Conservation (phyloP, 1,140 invertebrate genomes). For the Trachelipus rathkii region DNA sequence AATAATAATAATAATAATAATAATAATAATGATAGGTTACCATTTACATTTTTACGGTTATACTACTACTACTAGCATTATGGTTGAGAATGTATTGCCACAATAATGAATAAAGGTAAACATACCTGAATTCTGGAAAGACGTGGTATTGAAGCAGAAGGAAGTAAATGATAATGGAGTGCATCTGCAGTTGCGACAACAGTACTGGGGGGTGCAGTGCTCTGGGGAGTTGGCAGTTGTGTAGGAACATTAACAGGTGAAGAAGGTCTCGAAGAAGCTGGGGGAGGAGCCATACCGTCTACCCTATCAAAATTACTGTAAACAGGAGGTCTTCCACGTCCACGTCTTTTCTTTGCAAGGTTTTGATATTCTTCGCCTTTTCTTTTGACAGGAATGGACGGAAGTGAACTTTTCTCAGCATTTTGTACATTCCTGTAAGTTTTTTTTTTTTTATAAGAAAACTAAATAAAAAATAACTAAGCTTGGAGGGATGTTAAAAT, state of each 20-base stretch:
- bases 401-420: background rate
- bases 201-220: background rate
- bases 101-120: too few species aligned
- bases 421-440: too few species aligned
- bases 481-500: too few species aligned
- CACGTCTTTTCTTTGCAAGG: slow-evolving; percentile 38
- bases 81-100: too few species aligned
- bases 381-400: slow-evolving; percentile 31
- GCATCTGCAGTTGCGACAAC: background rate
- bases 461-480: too few species aligned
- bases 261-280: slow-evolving; percentile 11
- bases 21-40: too few species aligned
- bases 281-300: background rate
- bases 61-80: too few species aligned
- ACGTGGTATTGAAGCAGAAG: slow-evolving; percentile 32
- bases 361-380: slow-evolving; percentile 39
- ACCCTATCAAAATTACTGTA: slow-evolving; percentile 20
- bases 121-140: slow-evolving; percentile 38
- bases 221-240: slow-evolving; percentile 12
- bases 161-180: slow-evolving; percentile 20
- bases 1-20: too few species aligned
- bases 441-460: too few species aligned
- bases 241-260: background rate
- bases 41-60: too few species aligned
- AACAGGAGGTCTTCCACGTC: slow-evolving; percentile 47